phyloP scores from a whole-genome alignment of 2,888 invertebrate species.

The Rhagonycha lutea region DNA sequence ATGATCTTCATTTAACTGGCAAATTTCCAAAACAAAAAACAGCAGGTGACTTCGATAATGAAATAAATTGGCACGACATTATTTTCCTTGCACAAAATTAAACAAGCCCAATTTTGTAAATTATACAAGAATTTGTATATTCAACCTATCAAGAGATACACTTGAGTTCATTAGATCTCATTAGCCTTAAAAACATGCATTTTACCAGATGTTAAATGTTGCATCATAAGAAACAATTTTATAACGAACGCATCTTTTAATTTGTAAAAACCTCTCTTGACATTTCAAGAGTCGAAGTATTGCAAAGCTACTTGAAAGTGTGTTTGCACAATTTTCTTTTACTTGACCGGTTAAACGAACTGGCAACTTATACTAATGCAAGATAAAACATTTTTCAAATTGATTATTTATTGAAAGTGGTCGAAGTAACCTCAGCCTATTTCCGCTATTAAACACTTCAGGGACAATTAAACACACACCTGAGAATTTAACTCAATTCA shows the following conservation, averaged over 20 bases:
- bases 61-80: constrained; percentile 1
- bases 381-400: not conserved
- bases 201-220: constrained; percentile 1
- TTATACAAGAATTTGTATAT: not conserved
- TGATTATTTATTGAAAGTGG: constrained; percentile 4
- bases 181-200: constrained; percentile 1
- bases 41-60: not conserved
- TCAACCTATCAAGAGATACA: not conserved
- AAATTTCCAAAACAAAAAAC: not conserved
- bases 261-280: not conserved
- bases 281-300: not conserved
- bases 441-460: constrained; percentile 4
- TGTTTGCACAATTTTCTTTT: not conserved
- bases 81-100: not conserved
- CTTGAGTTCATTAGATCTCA: not conserved
- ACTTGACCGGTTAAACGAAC: not conserved
- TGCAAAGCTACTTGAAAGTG: not conserved
- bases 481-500: not conserved
- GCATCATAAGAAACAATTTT: constrained; percentile 2
- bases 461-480: constrained; percentile 1
- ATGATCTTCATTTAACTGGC: not conserved
- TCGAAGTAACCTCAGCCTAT: not conserved
- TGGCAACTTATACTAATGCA: not conserved
- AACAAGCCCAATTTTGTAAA: not conserved
- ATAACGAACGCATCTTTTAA: constrained; percentile 1